These are phyloP conservation scores for Cheilosia scutellata DNA, from an alignment of 2,888 invertebrate species.

Conservation along the genomic window DNA sequence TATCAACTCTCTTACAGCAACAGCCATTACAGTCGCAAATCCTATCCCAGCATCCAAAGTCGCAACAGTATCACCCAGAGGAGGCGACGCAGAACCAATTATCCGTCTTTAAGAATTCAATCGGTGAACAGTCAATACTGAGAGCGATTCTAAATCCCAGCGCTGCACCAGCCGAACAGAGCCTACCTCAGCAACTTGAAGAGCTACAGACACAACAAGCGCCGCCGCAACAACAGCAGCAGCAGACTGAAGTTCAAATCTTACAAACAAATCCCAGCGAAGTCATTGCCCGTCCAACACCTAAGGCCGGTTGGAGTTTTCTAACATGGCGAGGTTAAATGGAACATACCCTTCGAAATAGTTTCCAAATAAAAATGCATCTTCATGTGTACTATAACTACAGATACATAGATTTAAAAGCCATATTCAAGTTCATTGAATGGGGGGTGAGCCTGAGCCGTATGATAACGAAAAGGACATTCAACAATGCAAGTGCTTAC, in stretches of 20 bases:
- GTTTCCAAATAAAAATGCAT: background rate
- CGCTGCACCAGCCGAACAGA: background rate
- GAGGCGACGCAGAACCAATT: conserved; percentile 13
- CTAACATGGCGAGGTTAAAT: conserved; percentile 81
- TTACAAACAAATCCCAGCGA: conserved; percentile 46
- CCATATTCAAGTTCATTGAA: conserved; percentile 27
- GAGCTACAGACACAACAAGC: conserved; percentile 19
- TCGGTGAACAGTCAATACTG: conserved; percentile 54
- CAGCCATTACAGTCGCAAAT: conserved; percentile 49
- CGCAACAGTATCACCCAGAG: conserved; percentile 33
- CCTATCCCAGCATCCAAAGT: conserved; percentile 14
- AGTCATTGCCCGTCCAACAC: conserved; percentile 67
- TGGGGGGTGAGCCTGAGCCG: background rate
- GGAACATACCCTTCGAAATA: conserved; percentile 5
- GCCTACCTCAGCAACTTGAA: conserved; percentile 47
- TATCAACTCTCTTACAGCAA: conserved; percentile 43
- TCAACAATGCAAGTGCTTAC: background rate
- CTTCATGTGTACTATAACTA: conserved; percentile 25
- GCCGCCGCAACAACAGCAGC: conserved; percentile 77
- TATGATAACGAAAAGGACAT: conserved; percentile 14
- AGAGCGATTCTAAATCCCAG: conserved; percentile 35
- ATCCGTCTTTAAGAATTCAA: conserved; percentile 39
- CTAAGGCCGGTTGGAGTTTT: conserved; percentile 81
- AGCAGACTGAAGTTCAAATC: conserved; percentile 65
- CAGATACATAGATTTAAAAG: conserved; percentile 35